Base-by-base conservation (phyloP, 2,797 vertebrate species). In the Malacoctenus gilli region DNA sequence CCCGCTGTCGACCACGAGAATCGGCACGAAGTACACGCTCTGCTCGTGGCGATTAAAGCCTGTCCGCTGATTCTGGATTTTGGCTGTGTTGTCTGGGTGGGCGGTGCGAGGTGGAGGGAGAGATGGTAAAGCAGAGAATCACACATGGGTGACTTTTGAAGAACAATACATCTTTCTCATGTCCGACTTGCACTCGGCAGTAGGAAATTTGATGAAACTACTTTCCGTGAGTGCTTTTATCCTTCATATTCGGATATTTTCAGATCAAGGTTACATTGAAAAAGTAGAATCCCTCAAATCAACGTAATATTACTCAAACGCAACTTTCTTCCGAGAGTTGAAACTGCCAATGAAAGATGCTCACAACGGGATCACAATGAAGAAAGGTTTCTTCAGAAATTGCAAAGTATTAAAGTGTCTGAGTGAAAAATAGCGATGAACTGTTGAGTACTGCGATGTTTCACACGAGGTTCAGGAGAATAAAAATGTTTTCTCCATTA, bases 21-120 rank as follows among this genome's bases (percentile, higher is more conserved):
- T 98, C 42, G 96, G 96, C 38, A 99, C 91, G 83, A 99, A 82
- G 89, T 95, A 99, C 57, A 98, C 88, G 0, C 96, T 97, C 89
- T 98, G 95, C 88, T 98, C 96, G 47, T 95, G 94, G 40, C 97
- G 94, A 80, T 98, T 98, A 84, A 98, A 99, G 60, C 95, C 94
- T 57, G 94, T 71, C 8, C 92, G 91, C 84, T 96, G 94, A 0
- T 94, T 97, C 76, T 92, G 94, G 78, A 99, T 95, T 0, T 95
- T 93, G 0, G 95, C 96, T 0, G 95, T 98, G 87, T 96, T 95
- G 86, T 98, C 97, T 99, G 89, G 35, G 49, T 55, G 67, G 80
- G 35, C 4, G 35, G 32, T 57, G 67, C 59, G 22, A 44, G 38
- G 30, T 8, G 30, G 30, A 68, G 46, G 67, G 18, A 50, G 58